Evolutionary conservation across 1,140 invertebrate genomes (phyloP).

Genomic region (Drosophila mojavensis): DNA sequence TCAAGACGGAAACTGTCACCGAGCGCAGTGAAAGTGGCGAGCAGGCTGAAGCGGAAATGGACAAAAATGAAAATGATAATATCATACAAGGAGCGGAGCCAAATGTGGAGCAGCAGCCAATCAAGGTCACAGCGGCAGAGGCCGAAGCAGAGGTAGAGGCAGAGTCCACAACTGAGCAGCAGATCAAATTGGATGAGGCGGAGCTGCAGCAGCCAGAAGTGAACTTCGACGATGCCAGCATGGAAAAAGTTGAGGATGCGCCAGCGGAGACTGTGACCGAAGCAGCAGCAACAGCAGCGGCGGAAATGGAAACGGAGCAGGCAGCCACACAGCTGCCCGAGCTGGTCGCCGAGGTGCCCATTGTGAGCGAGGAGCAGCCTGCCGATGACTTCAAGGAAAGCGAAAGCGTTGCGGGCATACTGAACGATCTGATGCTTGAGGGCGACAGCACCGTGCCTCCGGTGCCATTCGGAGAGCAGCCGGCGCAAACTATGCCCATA

Average conservation of each 20-base stretch:
- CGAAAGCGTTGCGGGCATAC: slow-evolving; percentile 74
- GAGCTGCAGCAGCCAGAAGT: slow-evolving; percentile 22
- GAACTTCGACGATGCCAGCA: slow-evolving; percentile 23
- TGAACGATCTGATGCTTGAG: slow-evolving; percentile 75
- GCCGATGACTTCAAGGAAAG: slow-evolving; percentile 75
- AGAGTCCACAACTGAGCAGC: slow-evolving; percentile 2
- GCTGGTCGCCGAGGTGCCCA: slow-evolving; percentile 51
- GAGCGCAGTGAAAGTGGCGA: slow-evolving; percentile 65
- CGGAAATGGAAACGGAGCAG: slow-evolving; percentile 13
- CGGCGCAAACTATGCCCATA: slow-evolving; percentile 58
- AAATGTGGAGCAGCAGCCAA: slow-evolving; percentile 50
- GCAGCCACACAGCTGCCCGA: slow-evolving; percentile 36
- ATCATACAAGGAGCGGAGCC: slow-evolving; percentile 77
- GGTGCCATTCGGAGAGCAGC: slow-evolving; percentile 65
- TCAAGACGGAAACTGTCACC: slow-evolving; percentile 32
- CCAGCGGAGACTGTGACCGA: background rate
- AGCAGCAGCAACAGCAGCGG: background rate
- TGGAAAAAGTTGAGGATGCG: background rate
- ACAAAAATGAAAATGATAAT: slow-evolving; percentile 73
- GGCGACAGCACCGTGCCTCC: slow-evolving; percentile 70
- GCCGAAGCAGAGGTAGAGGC: background rate
- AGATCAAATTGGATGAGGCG: background rate
- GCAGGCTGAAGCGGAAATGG: slow-evolving; percentile 40
- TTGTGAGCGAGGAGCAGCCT: slow-evolving; percentile 59
- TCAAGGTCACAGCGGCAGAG: slow-evolving; percentile 24